These are phyloP conservation scores for Discoglossus pictus DNA, from an alignment of 2,797 vertebrate species.

Conservation along the genomic window DNA sequence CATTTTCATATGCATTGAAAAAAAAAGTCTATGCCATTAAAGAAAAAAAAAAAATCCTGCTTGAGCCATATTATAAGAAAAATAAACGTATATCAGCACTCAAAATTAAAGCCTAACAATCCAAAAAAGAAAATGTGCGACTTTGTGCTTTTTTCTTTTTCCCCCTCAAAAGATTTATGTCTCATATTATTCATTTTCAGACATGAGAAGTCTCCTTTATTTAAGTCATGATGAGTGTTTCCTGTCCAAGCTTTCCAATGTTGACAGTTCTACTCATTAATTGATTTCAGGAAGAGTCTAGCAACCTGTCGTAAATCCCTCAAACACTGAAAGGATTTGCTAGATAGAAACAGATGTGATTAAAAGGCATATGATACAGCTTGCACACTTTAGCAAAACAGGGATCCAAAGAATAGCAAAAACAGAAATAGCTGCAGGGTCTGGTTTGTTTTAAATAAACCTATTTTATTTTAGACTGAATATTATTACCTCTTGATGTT, in stretches of 20 bases:
- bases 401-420: slow-evolving; percentile 37
- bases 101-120: slow-evolving; percentile 46
- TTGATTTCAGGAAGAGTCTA: slow-evolving; percentile 51
- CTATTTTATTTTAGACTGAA: slow-evolving; percentile 13
- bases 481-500: too few relatives aligned
- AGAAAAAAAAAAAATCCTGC: slow-evolving; percentile 31
- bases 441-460: not conserved
- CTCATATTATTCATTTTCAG: slow-evolving; percentile 41
- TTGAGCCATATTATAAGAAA: slow-evolving; percentile 35
- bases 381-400: slow-evolving; percentile 38
- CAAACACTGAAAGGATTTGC: slow-evolving; percentile 51
- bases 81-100: slow-evolving; percentile 45
- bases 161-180: slow-evolving; percentile 43
- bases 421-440: slow-evolving; percentile 27
- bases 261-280: slow-evolving; percentile 52
- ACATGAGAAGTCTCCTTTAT: slow-evolving; percentile 44
- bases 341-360: slow-evolving; percentile 52
- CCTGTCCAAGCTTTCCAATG: slow-evolving; percentile 45
- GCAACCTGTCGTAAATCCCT: slow-evolving; percentile 49
- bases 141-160: slow-evolving; percentile 35
- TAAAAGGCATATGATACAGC: slow-evolving; percentile 44
- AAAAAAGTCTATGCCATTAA: slow-evolving; percentile 33
- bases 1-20: slow-evolving; percentile 11
- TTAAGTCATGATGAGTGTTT: slow-evolving; percentile 48
- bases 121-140: slow-evolving; percentile 30